Evolutionary conservation across 1,140 invertebrate genomes (phyloP).

Genomic region (Trachymyrmex cornetzi): DNA sequence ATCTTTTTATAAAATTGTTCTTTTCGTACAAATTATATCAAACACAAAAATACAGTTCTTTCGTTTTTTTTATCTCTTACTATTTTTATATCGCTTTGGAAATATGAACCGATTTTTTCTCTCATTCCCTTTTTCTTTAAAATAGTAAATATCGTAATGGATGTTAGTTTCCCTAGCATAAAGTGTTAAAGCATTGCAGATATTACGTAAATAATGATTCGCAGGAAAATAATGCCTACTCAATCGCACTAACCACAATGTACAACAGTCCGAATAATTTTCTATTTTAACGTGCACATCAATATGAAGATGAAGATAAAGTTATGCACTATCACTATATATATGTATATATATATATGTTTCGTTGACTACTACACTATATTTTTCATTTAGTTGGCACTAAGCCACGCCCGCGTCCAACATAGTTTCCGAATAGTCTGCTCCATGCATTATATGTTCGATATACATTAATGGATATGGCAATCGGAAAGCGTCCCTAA

Average conservation of each 20-base stretch:
- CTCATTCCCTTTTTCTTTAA: no score
- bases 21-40: background rate
- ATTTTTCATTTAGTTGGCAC: slow-evolving; percentile 52
- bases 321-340: background rate
- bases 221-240: slow-evolving; percentile 38
- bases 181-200: slow-evolving; percentile 31
- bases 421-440: slow-evolving; percentile 41
- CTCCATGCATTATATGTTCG: background rate
- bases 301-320: slow-evolving; percentile 17
- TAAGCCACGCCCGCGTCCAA: slow-evolving; percentile 48
- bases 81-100: no score
- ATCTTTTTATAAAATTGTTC: no score
- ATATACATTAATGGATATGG: slow-evolving; percentile 43
- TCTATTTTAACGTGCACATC: slow-evolving; percentile 9
- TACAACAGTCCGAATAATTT: slow-evolving; percentile 35
- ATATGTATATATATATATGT: background rate
- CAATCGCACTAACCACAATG: slow-evolving; percentile 25
- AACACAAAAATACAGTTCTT: background rate
- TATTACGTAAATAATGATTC: slow-evolving; percentile 39
- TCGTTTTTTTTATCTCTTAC: no score
- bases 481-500: slow-evolving; percentile 27
- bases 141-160: background rate
- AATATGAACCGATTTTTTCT: no score
- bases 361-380: background rate
- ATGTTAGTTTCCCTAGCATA: background rate